phyloP scores from a whole-genome alignment of 2,888 invertebrate species.

The Rapana venosa region DNA sequence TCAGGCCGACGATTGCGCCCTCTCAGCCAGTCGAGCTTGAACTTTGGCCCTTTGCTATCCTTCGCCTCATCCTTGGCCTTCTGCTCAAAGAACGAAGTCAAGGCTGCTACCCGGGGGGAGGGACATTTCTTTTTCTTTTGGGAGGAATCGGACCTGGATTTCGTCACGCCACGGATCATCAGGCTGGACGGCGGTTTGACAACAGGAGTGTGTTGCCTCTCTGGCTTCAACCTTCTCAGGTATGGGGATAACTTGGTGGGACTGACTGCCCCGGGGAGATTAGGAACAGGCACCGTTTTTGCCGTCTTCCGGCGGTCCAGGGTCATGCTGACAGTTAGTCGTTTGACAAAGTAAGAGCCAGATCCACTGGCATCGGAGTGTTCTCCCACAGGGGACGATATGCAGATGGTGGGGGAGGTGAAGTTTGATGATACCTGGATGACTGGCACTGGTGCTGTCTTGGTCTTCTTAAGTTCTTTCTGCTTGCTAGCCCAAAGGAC shows the following conservation, averaged over 20 bases:
- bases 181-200: conserved; percentile 38
- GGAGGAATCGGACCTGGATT: conserved; percentile 37
- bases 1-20: conserved; percentile 26
- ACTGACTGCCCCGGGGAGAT: conserved; percentile 39
- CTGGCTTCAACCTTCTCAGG: not conserved
- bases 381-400: conserved; percentile 54
- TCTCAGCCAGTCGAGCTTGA: conserved; percentile 30
- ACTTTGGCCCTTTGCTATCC: conserved; percentile 34
- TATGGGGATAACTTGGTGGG: conserved; percentile 26
- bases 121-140: conserved; percentile 44
- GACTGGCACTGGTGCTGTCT: conserved; percentile 65
- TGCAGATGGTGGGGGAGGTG: conserved; percentile 41
- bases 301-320: conserved; percentile 59
- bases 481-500: conserved; percentile 58
- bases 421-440: not conserved
- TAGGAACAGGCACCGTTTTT: not conserved
- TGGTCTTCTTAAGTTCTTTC: conserved; percentile 69
- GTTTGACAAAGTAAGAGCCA: conserved; percentile 63
- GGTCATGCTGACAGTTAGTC: conserved; percentile 69
- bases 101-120: conserved; percentile 67
- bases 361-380: not conserved
- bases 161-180: conserved; percentile 18
- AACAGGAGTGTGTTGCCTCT: not conserved
- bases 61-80: conserved; percentile 58
- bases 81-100: conserved; percentile 72